Base-by-base conservation (phyloP, 2,797 vertebrate genomes). In the Epinephelus awoara region DNA sequence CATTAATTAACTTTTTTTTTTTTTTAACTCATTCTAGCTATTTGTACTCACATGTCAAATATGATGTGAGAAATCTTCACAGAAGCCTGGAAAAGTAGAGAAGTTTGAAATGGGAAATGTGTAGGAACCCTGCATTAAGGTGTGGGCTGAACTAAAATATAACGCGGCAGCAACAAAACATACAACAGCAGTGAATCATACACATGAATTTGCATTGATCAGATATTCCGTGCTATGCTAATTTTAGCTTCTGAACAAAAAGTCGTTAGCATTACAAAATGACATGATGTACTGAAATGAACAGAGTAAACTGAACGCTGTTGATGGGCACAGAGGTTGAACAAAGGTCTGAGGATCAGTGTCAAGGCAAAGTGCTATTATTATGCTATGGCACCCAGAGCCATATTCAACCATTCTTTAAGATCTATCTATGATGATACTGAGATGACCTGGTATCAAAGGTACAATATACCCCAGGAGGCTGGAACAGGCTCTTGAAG, bases 401-500 rank as follows among this genome's bases (percentile, higher is more conserved):
- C 71, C 52, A 75, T 23, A 29, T 64, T 63, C 27, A 64, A 18
- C 75, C 56, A 44, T 80, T 75, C 47, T 27, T 65, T 49, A 46
- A 44, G 68, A 57, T 84, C 62, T 47, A 40, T 73, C 50, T 67
- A 19, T 54, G 59, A 38, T 75, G 50, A 79, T 29, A 76, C 67
- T 77, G 72, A 84, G 70, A 80, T 71, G 65, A 72, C 62, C 58
- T 70, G 27, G 49, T 82, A 46, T 80, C 50, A 76, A 68, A 84
- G 67, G 71, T 69, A 62, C 5, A 51, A 18, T 54, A 62, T 67
- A 79, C 49, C 75, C 63, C 21, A 17, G 59, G 71, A 87, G 58
- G 70, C 67, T 82, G 70, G 73, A 84, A 77, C 40, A 81, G 85
- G 88, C 82, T 89, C 77, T 44, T 84, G 83, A 88, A 85, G 67